These are phyloP conservation scores for Plodia interpunctella DNA, from an alignment of 1,140 invertebrate species.

Conservation along the genomic window DNA sequence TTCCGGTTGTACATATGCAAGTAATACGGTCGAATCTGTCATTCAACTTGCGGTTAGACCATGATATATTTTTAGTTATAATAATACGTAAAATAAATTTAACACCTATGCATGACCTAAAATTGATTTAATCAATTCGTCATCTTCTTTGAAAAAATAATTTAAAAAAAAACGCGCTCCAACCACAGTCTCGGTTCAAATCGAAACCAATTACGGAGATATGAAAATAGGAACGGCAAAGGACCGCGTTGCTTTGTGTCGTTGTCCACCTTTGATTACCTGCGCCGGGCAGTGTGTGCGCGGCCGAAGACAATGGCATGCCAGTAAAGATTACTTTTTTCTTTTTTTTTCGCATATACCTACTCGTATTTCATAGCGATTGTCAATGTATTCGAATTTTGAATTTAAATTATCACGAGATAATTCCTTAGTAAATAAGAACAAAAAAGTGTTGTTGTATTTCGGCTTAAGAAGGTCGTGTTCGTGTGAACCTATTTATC, in stretches of 20 bases:
- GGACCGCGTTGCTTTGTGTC: slow-evolving; percentile 46
- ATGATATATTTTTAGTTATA: too few species aligned
- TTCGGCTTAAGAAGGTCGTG: too few species aligned
- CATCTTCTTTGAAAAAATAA: slow-evolving; percentile 15
- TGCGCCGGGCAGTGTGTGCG: slow-evolving; percentile 17
- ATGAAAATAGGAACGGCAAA: slow-evolving; percentile 43
- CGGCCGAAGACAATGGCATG: slow-evolving; percentile 42
- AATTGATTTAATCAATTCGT: not conserved
- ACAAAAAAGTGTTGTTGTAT: too few species aligned
- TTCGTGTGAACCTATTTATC: too few species aligned
- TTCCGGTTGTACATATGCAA: too few species aligned
- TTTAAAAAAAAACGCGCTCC: slow-evolving; percentile 25
- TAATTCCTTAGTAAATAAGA: too few species aligned
- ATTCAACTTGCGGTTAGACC: too few species aligned
- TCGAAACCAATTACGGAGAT: slow-evolving; percentile 63
- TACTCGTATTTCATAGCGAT: not conserved
- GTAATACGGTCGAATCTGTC: too few species aligned
- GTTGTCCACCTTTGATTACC: slow-evolving; percentile 57
- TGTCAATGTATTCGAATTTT: not conserved
- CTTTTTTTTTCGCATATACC: slow-evolving; percentile 9
- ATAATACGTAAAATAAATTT: too few species aligned
- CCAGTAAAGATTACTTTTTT: slow-evolving; percentile 6
- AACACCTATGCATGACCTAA: too few species aligned
- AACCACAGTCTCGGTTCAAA: slow-evolving; percentile 36
- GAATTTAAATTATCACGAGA: not conserved